A percentile compares a stretch with the other conserved stretches of the same genome.
Evolutionary conservation across 2,797 vertebrate species (phyloP).

Genomic region (Typhlichthys eigenmanni): DNA sequence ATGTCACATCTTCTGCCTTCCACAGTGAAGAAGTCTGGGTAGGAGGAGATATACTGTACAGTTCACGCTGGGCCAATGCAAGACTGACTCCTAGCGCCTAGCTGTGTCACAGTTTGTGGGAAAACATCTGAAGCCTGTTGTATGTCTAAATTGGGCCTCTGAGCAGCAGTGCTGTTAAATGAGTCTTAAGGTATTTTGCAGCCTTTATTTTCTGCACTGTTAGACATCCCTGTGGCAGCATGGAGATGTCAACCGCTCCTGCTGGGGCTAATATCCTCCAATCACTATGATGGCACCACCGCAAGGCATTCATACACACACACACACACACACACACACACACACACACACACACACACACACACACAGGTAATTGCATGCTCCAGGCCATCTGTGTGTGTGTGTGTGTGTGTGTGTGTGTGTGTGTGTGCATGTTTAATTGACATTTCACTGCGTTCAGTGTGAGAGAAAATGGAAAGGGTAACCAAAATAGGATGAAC

Average conservation of each 20-base stretch:
- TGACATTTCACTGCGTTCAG: constrained; percentile 22
- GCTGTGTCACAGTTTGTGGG: constrained; percentile 40
- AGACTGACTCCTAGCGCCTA: constrained; percentile 29
- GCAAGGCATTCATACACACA: constrained; percentile 48
- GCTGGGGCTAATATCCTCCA: constrained; percentile 70
- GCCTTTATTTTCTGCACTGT: constrained; percentile 80
- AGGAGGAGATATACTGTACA: constrained; percentile 13
- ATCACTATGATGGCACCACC: constrained; percentile 62
- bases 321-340: constrained; percentile 42
- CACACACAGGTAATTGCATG: constrained; percentile 69
- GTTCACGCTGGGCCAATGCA: constrained; percentile 20
- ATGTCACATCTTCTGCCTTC: too few relatives aligned
- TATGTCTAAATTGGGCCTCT: constrained; percentile 61
- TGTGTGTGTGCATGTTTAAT: constrained; percentile 1
- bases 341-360: constrained; percentile 25
- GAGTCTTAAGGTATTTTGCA: constrained; percentile 71
- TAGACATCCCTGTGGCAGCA: constrained; percentile 68
- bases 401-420: constrained; percentile 2
- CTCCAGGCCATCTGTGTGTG: constrained; percentile 45
- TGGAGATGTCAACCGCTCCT: constrained; percentile 58
- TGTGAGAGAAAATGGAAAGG: constrained; percentile 25
- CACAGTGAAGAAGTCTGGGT: too few relatives aligned
- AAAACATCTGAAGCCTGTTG: constrained; percentile 55
- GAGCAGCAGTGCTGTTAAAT: constrained; percentile 59
- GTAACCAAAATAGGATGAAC: constrained; percentile 20